These are phyloP conservation scores for Rafetus swinhoei DNA, from an alignment of 2,113 vertebrate species.

Conservation along the genomic window DNA sequence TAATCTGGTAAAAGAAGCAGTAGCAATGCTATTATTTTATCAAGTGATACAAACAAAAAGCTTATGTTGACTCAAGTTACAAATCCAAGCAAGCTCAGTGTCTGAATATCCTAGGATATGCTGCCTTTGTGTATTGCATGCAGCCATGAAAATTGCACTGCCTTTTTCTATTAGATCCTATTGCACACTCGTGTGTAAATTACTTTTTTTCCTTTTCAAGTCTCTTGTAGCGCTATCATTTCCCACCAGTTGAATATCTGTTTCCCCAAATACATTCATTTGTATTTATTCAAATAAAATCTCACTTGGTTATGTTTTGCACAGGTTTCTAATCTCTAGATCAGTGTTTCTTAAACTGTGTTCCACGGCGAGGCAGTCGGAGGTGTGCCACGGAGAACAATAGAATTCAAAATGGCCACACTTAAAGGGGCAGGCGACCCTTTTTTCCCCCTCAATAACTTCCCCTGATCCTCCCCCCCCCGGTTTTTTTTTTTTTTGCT, in stretches of 20 bases:
- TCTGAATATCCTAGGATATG: background rate
- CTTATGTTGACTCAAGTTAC: background rate
- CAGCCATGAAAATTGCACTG: background rate
- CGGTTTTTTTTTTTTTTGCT: too few relatives aligned
- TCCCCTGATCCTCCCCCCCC: too few relatives aligned
- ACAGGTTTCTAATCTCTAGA: background rate
- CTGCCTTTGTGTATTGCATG: background rate
- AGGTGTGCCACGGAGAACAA: too few relatives aligned
- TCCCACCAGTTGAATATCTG: fast-evolving
- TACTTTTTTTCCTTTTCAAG: background rate
- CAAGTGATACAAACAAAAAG: background rate
- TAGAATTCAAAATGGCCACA: too few relatives aligned
- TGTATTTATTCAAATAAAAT: background rate
- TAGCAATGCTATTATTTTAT: background rate
- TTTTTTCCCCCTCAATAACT: too few relatives aligned
- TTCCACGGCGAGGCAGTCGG: too few relatives aligned
- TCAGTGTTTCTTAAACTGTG: too few relatives aligned
- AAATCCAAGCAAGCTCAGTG: background rate
- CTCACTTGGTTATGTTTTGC: background rate
- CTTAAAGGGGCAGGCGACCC: too few relatives aligned
- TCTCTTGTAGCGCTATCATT: background rate
- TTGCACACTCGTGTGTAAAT: background rate
- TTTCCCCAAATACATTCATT: background rate
- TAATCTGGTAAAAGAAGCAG: background rate
- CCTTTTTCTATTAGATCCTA: background rate